Evolutionary conservation across 2,797 vertebrate species (phyloP), one percentile per base, ranked within the genome.

Genomic region (Triplophysa yarkandensis): DNA sequence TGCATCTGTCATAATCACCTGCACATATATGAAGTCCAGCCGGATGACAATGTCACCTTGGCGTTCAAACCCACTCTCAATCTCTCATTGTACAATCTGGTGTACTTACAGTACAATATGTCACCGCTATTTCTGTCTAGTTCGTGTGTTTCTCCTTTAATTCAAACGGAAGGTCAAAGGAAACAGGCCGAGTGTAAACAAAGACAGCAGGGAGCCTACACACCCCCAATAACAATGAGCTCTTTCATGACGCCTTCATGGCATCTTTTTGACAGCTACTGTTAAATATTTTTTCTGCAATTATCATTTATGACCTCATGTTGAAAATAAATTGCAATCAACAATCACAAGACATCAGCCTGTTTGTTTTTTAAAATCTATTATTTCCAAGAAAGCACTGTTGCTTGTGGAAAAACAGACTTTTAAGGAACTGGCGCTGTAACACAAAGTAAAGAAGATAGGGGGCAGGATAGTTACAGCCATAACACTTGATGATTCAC

Each of bases 401-500:
- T 55, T 55, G 4, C 28, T 27, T 68, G 32, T 58, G 10, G 11
- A 41, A 41, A 17, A 3, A 62, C n/a, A 6, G 2, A 60, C 27
- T 52, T 41, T 57, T 25, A 39, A 58, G 13, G 21, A n/a, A 32
- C 34, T 32, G n/a, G 11, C 44, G 7, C 65, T 85, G 86, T 84
- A 90, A 77, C 84, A 77, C 44, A 54, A 19, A 0, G 4, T 39
- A 55, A 62, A 6, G 66, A 81, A 80, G 79, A 70, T 62, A 89
- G 90, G 82, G 83, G 89, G 86, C 87, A 82, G 75, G 27, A 60
- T 83, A 60, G 76, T 66, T 76, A 78, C 73, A 81, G 41, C 71
- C 46, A 21, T 25, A 25, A 17, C 30, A 30, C 28, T 27, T 54
- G 25, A 28, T 14, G 23, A 54, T 6, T 16, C 25, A 54, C 46